Evolutionary conservation across 1,140 invertebrate species (phyloP), one percentile per base, ranked within the genome.

Genomic region (Trichomalopsis sarcophagae): DNA sequence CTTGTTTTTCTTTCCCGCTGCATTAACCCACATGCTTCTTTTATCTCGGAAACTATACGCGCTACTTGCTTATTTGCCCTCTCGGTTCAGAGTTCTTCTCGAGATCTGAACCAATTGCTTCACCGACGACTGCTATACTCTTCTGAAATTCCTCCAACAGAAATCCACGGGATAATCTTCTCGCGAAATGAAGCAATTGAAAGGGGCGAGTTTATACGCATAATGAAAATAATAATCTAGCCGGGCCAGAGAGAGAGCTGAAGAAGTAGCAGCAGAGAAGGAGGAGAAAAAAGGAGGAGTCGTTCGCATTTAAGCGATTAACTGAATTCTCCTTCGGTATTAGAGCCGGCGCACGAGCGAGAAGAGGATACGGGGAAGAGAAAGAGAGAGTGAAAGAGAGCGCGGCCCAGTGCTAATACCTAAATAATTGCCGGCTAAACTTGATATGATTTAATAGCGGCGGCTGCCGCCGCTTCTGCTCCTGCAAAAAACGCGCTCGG

Each of bases 401-500:
- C 30, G 44, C 17, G 71, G 73, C 81, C 40, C 75, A 89, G 90
- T 88, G 87, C 86, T 91, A 91, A 91, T 91, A 90, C 89, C 87
- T 89, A 88, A 91, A 91, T 91, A 91, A 91, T 91, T 90, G 90
- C 89, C 86, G 88, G 87, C 88, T 90, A 89, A 89, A 88, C 86
- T 87, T 89, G 90, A 90, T 91, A 91, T 90, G 90, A 91, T 91
- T 91, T 90, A 90, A 89, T 89, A 87, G 86, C 85, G 82, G 14
- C 68, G 82, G 23, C 50, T n/a, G 55, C 17, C 44, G 82, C 17
- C 17, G 50, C 50, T 55, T 1, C 50, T 47, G 73, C 69, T 23
- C 9, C 17, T 47, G 78, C 62, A 71, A 71, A 68, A 81, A n/a
- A 44, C 66, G 62, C 50, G 62, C 50, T 66, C 55, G 30, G 33